These are phyloP conservation scores for Luffia ferchaultella DNA, from an alignment of 2,888 invertebrate genomes.

Conservation along the genomic window DNA sequence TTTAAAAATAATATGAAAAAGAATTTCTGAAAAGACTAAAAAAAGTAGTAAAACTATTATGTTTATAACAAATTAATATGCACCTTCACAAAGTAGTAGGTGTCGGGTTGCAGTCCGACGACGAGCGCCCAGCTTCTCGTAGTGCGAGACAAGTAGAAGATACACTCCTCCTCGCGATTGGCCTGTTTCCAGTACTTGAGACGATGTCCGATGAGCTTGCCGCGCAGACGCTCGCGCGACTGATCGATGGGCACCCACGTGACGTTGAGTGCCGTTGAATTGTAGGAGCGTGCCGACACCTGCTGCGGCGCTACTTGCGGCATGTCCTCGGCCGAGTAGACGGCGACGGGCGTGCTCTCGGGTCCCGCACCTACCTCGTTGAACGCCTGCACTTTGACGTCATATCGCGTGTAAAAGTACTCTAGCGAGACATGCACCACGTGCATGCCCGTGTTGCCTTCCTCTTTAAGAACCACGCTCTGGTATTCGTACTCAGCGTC, in stretches of 20 bases:
- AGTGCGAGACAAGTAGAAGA: conserved; percentile 86
- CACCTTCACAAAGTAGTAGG: conserved; percentile 90
- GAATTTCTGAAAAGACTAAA: too few relatives aligned
- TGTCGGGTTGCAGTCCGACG: conserved; percentile 92
- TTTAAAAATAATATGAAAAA: too few relatives aligned
- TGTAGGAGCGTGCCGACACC: conserved; percentile 80
- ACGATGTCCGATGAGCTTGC: conserved; percentile 91
- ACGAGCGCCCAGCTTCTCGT: conserved; percentile 88
- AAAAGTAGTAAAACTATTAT: background rate
- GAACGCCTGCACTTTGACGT: conserved; percentile 85
- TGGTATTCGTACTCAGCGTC: conserved; percentile 80
- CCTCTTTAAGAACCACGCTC: conserved; percentile 71
- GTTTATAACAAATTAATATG: conserved; percentile 6
- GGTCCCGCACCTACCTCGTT: conserved; percentile 87
- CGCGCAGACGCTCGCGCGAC: conserved; percentile 83
- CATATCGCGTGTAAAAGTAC: conserved; percentile 83
- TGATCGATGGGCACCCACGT: conserved; percentile 90
- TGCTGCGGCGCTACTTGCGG: conserved; percentile 89
- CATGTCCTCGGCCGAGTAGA: conserved; percentile 92
- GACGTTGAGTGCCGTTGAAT: conserved; percentile 92
- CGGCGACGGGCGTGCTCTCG: conserved; percentile 74
- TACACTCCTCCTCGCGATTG: conserved; percentile 77
- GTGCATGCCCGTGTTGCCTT: conserved; percentile 79
- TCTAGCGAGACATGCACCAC: conserved; percentile 79
- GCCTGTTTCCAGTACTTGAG: conserved; percentile 90